These are phyloP conservation scores for Brenthis hecate DNA, from an alignment of 2,888 invertebrate genomes.

Conservation along the genomic window DNA sequence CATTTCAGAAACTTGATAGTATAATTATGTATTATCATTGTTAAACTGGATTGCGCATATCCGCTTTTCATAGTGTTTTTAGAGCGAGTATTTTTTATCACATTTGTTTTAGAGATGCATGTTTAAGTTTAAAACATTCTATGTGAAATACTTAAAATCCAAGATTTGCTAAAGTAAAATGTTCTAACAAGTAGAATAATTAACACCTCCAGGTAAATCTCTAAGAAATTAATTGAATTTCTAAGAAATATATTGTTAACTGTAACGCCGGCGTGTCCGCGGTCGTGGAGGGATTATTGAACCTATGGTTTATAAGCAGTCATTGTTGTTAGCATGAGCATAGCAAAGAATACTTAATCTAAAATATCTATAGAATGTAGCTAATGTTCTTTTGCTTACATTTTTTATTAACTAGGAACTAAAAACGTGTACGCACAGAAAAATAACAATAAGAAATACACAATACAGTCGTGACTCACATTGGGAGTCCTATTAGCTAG, in stretches of 20 bases:
- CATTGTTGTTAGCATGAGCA: no score
- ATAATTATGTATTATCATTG: constrained; percentile 6
- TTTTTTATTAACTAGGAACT: background rate
- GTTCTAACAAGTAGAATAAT: no score
- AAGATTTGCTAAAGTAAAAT: no score
- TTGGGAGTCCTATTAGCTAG: constrained; percentile 42
- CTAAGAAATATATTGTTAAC: no score
- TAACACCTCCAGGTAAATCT: no score
- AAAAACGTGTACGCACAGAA: background rate
- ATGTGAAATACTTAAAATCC: no score
- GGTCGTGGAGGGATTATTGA: no score
- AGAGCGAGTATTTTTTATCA: constrained; percentile 3
- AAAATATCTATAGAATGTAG: no score
- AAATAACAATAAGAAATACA: constrained; percentile 36
- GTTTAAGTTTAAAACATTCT: background rate
- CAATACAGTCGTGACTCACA: constrained; percentile 46
- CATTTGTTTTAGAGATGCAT: background rate
- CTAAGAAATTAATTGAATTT: no score
- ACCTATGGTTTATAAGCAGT: no score
- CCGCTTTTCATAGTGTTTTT: constrained; percentile 12
- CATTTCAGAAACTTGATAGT: constrained; percentile 19
- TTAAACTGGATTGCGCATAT: background rate
- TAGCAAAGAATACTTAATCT: no score
- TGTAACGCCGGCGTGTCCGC: no score
- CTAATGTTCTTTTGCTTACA: background rate